Evolutionary conservation across 2,888 invertebrate genomes (phyloP), one percentile per base, ranked within the genome.

Genomic region (Ommatoiulus sabulosus): DNA sequence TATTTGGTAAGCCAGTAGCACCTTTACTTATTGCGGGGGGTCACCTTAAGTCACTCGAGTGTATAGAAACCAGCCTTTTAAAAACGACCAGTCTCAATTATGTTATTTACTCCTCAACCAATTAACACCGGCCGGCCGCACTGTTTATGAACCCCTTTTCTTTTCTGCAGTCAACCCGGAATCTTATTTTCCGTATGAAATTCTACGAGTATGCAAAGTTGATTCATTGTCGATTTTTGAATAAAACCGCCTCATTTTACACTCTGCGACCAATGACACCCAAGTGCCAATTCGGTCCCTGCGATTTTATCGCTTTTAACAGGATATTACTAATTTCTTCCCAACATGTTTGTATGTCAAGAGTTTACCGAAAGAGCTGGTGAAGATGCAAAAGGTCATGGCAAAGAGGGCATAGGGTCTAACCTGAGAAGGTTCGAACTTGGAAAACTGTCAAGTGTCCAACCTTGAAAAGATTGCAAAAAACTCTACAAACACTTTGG

Each of bases 181-280:
- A 63, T 63, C n/a, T 20, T n/a, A 63, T 63, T 63, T 63, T 63
- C 63, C 63, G 63, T 63, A 63, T 63, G 63, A 63, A 63, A 63
- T 63, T 63, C 63, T 63, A 63, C 63, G n/a, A n/a, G 63, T 63
- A 63, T 63, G 63, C 63, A 20, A 63, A 63, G 63, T 63, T 20
- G 63, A 6, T 63, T 63, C n/a, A 20, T n/a, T 63, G 63, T 7
- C n/a, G 63, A 63, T 20, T 57, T 63, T 63, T n/a, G n/a, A 63
- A 63, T 20, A 63, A 63, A 63, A 63, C 20, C n/a, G n/a, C 20
- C 20, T 0, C 57, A 57, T 63, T 63, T 63, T n/a, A 20, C 17
- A 12, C 52, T 52, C 3, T 5, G 52, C 52, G 52, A 52, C 52
- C 63, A 20, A 20, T 17, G 63, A 63, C 63, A 63, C 63, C n/a